Conservation (phyloP, 2,113 vertebrate species). For the Microtus pennsylvanicus region DNA sequence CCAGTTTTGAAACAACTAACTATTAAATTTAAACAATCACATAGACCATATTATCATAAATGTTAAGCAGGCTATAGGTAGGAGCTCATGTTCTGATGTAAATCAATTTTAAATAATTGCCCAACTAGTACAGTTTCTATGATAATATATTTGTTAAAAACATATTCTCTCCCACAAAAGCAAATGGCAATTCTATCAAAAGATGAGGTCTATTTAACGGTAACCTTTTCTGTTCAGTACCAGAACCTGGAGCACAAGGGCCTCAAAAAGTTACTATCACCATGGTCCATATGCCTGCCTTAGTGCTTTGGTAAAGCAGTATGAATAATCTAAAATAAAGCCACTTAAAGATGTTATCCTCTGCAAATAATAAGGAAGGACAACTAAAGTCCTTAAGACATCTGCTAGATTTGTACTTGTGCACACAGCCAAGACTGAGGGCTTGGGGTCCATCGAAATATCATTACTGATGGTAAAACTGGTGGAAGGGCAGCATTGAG, state of each 20-base stretch:
- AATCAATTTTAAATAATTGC: constrained; percentile 50
- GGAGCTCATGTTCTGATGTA: constrained; percentile 19
- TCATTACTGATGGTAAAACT: constrained; percentile 32
- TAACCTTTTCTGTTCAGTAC: background rate
- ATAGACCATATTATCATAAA: constrained; percentile 43
- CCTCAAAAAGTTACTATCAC: background rate
- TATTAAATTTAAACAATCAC: constrained; percentile 49
- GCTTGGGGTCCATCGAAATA: constrained; percentile 23
- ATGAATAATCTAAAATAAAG: constrained; percentile 44
- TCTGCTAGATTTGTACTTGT: constrained; percentile 76
- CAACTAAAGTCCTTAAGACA: constrained; percentile 68
- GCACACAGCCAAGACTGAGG: constrained; percentile 26
- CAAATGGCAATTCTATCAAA: background rate
- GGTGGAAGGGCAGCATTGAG: background rate
- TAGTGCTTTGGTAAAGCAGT: constrained; percentile 44
- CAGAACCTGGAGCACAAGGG: background rate
- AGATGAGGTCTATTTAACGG: background rate
- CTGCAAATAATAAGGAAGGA: constrained; percentile 75
- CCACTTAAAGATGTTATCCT: constrained; percentile 42
- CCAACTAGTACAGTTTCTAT: background rate
- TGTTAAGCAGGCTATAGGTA: constrained; percentile 25
- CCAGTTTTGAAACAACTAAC: constrained; percentile 50
- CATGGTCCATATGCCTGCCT: background rate
- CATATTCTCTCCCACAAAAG: background rate
- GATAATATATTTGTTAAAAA: constrained; percentile 26